Evolutionary conservation across 2,797 vertebrate species (phyloP).

Genomic region (Craterocephalus amniculus): DNA sequence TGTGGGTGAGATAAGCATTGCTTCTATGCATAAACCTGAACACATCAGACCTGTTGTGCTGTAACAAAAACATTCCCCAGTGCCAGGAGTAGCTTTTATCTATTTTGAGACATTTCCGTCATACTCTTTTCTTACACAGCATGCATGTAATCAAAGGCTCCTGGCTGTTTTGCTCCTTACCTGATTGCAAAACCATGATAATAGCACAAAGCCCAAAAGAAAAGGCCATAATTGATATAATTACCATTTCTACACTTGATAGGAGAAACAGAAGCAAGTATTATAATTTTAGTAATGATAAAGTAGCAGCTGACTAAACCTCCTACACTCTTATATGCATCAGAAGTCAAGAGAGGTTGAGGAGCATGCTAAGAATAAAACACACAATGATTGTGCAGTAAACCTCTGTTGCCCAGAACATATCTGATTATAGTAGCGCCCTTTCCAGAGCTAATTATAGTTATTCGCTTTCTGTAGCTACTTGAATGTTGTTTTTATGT

Average conservation of each 20-base stretch:
- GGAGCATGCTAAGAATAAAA: conserved; percentile 67
- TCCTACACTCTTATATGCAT: conserved; percentile 38
- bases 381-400: conserved; percentile 47
- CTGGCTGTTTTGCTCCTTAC: conserved; percentile 51
- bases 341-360: conserved; percentile 21
- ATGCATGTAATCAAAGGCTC: conserved; percentile 53
- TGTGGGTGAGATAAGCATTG: not conserved
- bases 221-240: conserved; percentile 44
- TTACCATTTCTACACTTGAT: conserved; percentile 39
- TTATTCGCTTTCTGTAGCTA: conserved; percentile 31
- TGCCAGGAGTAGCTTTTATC: conserved; percentile 1
- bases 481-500: conserved; percentile 52
- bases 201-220: conserved; percentile 18
- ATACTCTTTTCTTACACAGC: conserved; percentile 37
- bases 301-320: conserved; percentile 32
- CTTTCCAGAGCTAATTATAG: conserved; percentile 65
- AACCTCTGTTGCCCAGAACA: conserved; percentile 52
- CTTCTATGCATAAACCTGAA: not conserved
- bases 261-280: conserved; percentile 43
- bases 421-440: conserved; percentile 50
- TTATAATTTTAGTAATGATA: conserved; percentile 56
- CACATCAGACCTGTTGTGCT: conserved; percentile 9
- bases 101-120: conserved; percentile 44
- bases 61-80: conserved; percentile 15
- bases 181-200: conserved; percentile 46